These are phyloP conservation scores for Malurus leucopterus DNA, from an alignment of 2,797 vertebrate species.

Conservation along the genomic window DNA sequence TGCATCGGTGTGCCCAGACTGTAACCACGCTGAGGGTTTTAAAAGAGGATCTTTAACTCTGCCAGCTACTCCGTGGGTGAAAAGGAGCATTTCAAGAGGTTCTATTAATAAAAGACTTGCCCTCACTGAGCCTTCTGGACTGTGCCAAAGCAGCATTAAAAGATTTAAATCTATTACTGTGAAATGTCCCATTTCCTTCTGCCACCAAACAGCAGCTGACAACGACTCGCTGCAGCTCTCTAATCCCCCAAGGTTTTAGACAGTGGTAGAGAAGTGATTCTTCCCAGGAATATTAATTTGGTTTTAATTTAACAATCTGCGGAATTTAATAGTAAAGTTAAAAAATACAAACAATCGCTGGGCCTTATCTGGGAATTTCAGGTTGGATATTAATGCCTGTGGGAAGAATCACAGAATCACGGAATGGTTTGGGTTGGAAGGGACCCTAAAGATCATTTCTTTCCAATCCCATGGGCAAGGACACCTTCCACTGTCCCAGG, in stretches of 20 bases:
- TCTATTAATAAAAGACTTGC: conserved; percentile 37
- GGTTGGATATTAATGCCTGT: neutral
- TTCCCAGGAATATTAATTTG: neutral
- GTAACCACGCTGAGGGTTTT: neutral
- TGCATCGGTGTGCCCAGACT: neutral
- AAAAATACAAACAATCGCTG: rapidly evolving
- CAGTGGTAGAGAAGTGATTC: neutral
- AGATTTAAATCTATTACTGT: conserved; percentile 50
- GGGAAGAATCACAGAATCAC: neutral
- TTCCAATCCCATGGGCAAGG: neutral
- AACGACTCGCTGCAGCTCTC: rapidly evolving
- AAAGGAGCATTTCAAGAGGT: neutral
- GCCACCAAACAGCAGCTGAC: neutral
- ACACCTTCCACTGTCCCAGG: neutral
- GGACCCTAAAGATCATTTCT: neutral
- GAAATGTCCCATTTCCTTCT: conserved; percentile 19
- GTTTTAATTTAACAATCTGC: neutral
- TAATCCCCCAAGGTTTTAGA: neutral
- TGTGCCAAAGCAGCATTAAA: conserved; percentile 47
- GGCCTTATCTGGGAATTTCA: neutral
- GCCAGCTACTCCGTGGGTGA: neutral
- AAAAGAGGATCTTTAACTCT: neutral
- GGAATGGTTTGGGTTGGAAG: neutral
- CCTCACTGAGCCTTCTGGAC: neutral
- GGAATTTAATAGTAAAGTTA: neutral